phyloP scores from a whole-genome alignment of 2,888 invertebrate genomes.

The Cantharis lateralis region DNA sequence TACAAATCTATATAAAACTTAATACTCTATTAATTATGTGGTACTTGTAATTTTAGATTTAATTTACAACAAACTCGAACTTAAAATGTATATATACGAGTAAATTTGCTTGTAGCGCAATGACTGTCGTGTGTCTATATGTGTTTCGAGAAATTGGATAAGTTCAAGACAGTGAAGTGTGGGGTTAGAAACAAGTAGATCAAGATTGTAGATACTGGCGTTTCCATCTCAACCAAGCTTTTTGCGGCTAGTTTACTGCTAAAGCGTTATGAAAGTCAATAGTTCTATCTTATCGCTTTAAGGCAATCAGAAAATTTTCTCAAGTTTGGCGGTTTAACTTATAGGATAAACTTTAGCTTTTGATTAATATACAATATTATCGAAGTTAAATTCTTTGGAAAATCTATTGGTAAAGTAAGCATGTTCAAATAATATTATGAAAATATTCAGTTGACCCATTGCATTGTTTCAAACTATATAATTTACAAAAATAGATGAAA shows the following conservation, averaged over 20 bases:
- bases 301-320: conserved; percentile 13
- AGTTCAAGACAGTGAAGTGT: conserved; percentile 25
- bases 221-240: conserved; percentile 16
- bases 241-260: conserved; percentile 21
- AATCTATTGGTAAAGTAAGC: neutral
- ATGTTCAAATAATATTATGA: too few species aligned
- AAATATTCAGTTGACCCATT: neutral
- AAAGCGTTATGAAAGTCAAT: conserved; percentile 20
- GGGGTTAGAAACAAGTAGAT: conserved; percentile 28
- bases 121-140: conserved; percentile 13
- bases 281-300: conserved; percentile 19
- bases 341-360: neutral
- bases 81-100: neutral
- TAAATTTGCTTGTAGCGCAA: neutral
- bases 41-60: neutral
- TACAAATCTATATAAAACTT: too few species aligned
- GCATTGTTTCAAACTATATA: neutral
- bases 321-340: conserved; percentile 6
- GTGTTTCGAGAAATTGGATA: conserved; percentile 21
- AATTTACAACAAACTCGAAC: neutral
- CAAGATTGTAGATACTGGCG: conserved; percentile 24
- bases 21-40: too few species aligned
- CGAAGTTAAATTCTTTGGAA: neutral
- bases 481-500: neutral
- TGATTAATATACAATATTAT: conserved; percentile 1